Base-by-base conservation (phyloP, 2,113 vertebrate species). In the Urocolius indicus region DNA sequence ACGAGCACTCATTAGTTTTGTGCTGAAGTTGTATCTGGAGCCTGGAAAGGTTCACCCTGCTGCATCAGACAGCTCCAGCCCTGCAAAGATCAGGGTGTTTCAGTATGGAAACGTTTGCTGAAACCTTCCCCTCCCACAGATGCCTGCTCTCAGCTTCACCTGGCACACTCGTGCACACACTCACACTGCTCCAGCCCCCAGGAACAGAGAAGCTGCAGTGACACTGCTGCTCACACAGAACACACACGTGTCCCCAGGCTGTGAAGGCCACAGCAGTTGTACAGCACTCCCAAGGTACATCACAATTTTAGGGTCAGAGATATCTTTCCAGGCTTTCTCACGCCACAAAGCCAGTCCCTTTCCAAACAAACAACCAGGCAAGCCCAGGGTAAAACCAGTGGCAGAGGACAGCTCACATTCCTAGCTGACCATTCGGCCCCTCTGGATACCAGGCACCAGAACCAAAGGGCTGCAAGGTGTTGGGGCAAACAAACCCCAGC, bases 41-140 rank as follows among this genome's bases (percentile, higher is more conserved):
- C 41, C 95, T 93, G 94, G 94, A 94, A 91, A 90, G 75, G 94
- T 94, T 95, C 93, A 83, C 91, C 81, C 87, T 93, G 91, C 83
- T 92, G 83, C 91, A 91, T 91, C 89, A 97, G 95, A 84, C 84
- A 93, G 93, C 77, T 82, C 76, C 77, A 82, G 73, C 86, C 69
- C 87, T 7, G 22, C 91, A 95, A 95, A 96, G 94, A 93, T 94
- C 94, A 97, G 87, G 32, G 34, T 94, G 84, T 75, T 94, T 75
- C 67, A 69, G 92, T 61, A 83, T 81, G 89, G 91, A 84, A 65
- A 67, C 27, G 57, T 87, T 87, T 84, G 81, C 94, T 84, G 91
- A 67, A 81, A 21, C 65, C 65, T 80, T 82, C 91, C 52, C 83
- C 65, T 90, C 61, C 61, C 79, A 45, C 73, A 65, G 71, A 59